Conservation (phyloP, 2,888 invertebrate species). For the Beris chalybata region DNA sequence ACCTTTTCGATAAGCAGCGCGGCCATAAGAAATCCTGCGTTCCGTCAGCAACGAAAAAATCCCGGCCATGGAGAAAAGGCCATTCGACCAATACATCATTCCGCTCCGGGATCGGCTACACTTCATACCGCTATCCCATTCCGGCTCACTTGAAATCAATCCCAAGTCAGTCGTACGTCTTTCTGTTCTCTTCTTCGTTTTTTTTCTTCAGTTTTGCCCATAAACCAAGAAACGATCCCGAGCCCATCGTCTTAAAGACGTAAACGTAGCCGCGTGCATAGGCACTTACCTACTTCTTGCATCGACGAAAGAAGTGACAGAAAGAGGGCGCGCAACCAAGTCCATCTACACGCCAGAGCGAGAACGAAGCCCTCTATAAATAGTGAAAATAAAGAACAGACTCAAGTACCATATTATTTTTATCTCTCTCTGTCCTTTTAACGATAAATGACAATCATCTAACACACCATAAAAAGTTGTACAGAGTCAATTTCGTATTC, state of each 20-base stretch:
- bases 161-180: conserved; percentile 11
- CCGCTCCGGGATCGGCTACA: conserved; percentile 3
- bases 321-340: neutral
- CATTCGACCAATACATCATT: conserved; percentile 28
- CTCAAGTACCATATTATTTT: conserved; percentile 37
- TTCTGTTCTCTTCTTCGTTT: neutral
- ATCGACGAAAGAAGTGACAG: neutral
- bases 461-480: conserved; percentile 41
- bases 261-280: conserved; percentile 1
- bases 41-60: conserved; percentile 7
- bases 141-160: conserved; percentile 3
- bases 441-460: conserved; percentile 41
- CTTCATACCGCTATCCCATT: neutral
- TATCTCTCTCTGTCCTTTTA: conserved; percentile 39
- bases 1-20: conserved; percentile 26
- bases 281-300: neutral
- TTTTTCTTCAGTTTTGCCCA: conserved; percentile 2
- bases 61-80: conserved; percentile 21
- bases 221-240: conserved; percentile 11
- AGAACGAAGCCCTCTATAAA: conserved; percentile 32
- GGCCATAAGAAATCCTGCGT: conserved; percentile 1
- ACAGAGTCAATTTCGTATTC: conserved; percentile 40
- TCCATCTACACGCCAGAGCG: conserved; percentile 13
- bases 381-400: conserved; percentile 34
- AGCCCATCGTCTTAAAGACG: conserved; percentile 16